Evolutionary conservation across 2,888 invertebrate genomes (phyloP).

Genomic region (Pardosa pseudoannulata): DNA sequence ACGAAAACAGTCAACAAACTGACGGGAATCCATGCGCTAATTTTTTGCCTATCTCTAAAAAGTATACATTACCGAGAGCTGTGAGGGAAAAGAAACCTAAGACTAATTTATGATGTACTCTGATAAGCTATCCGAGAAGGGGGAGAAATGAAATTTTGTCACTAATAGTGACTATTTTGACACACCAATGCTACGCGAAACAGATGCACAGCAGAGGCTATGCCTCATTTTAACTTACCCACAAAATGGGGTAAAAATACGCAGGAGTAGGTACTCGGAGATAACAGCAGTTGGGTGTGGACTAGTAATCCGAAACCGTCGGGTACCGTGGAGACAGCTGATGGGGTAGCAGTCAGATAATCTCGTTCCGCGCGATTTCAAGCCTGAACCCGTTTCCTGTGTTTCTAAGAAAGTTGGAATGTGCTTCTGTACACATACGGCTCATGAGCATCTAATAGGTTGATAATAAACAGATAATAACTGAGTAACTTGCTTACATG

Average conservation of each 20-base stretch:
- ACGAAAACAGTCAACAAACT: too few species aligned
- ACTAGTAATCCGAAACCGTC: constrained; percentile 41
- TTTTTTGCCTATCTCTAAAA: too few species aligned
- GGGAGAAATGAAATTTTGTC: constrained; percentile 2
- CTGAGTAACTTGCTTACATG: too few species aligned
- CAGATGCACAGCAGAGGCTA: constrained; percentile 41
- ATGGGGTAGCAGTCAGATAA: constrained; percentile 26
- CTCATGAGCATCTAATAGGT: neutral
- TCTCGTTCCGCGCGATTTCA: constrained; percentile 25
- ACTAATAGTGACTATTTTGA: constrained; percentile 60
- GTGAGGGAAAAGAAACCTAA: neutral
- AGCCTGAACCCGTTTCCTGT: constrained; percentile 6
- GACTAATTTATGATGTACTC: neutral
- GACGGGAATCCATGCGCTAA: too few species aligned
- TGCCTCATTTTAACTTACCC: constrained; percentile 24
- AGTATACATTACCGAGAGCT: too few species aligned
- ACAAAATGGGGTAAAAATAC: constrained; percentile 6
- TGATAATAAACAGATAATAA: too few species aligned
- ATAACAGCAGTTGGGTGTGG: constrained; percentile 47
- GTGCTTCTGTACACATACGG: neutral
- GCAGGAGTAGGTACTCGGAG: constrained; percentile 18
- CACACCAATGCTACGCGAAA: constrained; percentile 55
- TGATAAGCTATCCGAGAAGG: neutral
- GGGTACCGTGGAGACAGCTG: constrained; percentile 44
- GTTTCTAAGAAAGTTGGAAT: neutral